Evolutionary conservation across 1,140 invertebrate genomes (phyloP).

Genomic region (Euura lappo): DNA sequence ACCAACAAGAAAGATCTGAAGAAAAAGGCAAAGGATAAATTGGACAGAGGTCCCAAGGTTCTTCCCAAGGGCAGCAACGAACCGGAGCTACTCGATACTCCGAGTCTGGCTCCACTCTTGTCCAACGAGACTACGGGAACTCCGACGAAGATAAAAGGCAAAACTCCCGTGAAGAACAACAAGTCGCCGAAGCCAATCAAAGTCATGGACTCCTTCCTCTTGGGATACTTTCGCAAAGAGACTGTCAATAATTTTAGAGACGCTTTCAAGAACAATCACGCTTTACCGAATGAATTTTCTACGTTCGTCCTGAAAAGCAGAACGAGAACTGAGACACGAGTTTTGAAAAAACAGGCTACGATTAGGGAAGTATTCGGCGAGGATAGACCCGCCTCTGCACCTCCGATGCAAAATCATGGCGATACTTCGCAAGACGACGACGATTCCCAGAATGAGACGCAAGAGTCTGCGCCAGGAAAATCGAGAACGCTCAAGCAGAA

Average conservation of each 20-base stretch:
- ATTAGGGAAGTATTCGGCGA: conserved; percentile 82
- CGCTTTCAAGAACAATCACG: conserved; percentile 70
- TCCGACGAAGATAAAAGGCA: conserved; percentile 53
- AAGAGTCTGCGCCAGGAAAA: conserved; percentile 36
- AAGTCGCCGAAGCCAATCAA: conserved; percentile 60
- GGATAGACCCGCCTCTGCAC: conserved; percentile 70
- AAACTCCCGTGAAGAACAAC: conserved; percentile 59
- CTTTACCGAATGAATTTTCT: conserved; percentile 67
- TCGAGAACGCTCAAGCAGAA: conserved; percentile 52
- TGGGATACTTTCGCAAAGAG: conserved; percentile 74
- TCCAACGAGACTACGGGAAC: conserved; percentile 48
- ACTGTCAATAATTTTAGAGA: conserved; percentile 73
- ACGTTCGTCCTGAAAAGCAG: conserved; percentile 75
- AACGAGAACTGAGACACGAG: conserved; percentile 77
- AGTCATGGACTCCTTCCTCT: conserved; percentile 59
- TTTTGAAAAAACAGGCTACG: conserved; percentile 76
- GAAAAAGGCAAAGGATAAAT: conserved; percentile 59
- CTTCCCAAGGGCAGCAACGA: conserved; percentile 47
- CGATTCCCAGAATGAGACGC: conserved; percentile 52
- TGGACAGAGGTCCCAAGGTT: conserved; percentile 37
- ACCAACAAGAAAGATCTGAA: conserved; percentile 63
- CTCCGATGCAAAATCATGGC: conserved; percentile 59
- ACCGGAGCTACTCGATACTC: conserved; percentile 69
- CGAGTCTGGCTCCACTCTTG: conserved; percentile 49
- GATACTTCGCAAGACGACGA: conserved; percentile 52